A percentile compares a stretch with the other conserved stretches of the same genome.
phyloP scores from a whole-genome alignment of 2,797 vertebrate genomes.

The Falco columbarius region DNA sequence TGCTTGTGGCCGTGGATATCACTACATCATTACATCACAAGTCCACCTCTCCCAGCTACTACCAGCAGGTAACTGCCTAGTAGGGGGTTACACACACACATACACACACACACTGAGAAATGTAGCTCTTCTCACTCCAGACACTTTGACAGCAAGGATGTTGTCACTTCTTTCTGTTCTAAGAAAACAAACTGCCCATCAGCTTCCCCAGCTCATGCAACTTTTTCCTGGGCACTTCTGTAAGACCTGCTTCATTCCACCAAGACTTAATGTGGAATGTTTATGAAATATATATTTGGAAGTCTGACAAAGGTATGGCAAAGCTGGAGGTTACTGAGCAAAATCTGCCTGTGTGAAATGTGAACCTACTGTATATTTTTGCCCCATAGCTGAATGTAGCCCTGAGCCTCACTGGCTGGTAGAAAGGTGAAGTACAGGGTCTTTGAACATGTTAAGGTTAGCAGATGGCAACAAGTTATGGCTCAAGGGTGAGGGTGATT shows the following conservation, averaged over 20 bases:
- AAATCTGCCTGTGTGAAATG: neutral
- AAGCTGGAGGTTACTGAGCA: neutral
- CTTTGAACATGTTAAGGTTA: neutral
- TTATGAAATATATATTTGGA: neutral
- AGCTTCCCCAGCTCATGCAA: neutral
- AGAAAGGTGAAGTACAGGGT: neutral
- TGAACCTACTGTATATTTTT: neutral
- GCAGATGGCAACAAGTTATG: neutral
- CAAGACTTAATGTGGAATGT: neutral
- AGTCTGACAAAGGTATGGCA: neutral
- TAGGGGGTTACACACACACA: neutral
- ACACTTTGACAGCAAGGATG: neutral
- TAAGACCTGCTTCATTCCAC: neutral
- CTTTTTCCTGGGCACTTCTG: neutral
- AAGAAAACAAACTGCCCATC: neutral
- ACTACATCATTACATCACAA: neutral
- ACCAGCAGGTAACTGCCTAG: neutral
- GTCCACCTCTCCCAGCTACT: neutral
- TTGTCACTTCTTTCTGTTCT: neutral
- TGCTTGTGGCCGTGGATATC: neutral
- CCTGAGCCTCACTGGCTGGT: neutral
- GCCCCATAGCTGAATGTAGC: neutral
- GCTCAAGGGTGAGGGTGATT: neutral
- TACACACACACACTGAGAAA: neutral
- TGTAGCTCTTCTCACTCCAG: neutral